Percentiles rank a stretch among this genome's conserved stretches.
These are phyloP conservation scores for Papilio dardanus DNA, from an alignment of 1,140 invertebrate genomes.

Conservation along the genomic window DNA sequence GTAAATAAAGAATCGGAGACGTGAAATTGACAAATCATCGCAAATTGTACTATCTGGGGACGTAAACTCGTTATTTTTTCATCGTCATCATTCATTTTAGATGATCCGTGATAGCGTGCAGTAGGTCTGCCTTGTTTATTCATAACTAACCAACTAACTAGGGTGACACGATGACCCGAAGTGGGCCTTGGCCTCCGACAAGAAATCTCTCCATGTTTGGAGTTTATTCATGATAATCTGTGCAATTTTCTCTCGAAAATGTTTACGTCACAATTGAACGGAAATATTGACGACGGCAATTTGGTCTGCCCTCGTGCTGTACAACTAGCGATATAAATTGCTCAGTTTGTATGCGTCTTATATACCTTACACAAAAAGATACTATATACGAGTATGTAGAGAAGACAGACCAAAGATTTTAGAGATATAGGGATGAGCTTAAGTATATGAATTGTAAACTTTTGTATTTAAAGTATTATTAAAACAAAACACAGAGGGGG, in stretches of 20 bases:
- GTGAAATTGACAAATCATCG: too few relatives aligned
- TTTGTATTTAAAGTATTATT: neutral
- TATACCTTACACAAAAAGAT: neutral
- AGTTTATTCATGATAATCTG: neutral
- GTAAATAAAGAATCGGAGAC: too few relatives aligned
- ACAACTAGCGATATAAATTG: neutral
- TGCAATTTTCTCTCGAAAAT: neutral
- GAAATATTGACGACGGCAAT: neutral
- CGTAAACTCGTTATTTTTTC: too few relatives aligned
- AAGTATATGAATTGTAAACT: neutral
- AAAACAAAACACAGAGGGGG: too few relatives aligned
- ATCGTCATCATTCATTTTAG: too few relatives aligned
- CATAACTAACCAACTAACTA: too few relatives aligned
- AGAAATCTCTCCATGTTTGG: too few relatives aligned
- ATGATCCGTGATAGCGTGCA: too few relatives aligned
- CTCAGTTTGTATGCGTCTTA: neutral
- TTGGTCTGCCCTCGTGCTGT: neutral
- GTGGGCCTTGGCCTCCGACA: too few relatives aligned
- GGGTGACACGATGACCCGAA: too few relatives aligned
- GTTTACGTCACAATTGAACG: neutral
- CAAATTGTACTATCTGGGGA: too few relatives aligned
- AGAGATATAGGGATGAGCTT: neutral
- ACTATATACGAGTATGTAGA: neutral
- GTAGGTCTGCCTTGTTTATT: too few relatives aligned
- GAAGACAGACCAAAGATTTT: neutral